Evolutionary conservation across 2,888 invertebrate species (phyloP), one percentile per base, ranked within the genome.

Genomic region (Trissolcus japonicus): DNA sequence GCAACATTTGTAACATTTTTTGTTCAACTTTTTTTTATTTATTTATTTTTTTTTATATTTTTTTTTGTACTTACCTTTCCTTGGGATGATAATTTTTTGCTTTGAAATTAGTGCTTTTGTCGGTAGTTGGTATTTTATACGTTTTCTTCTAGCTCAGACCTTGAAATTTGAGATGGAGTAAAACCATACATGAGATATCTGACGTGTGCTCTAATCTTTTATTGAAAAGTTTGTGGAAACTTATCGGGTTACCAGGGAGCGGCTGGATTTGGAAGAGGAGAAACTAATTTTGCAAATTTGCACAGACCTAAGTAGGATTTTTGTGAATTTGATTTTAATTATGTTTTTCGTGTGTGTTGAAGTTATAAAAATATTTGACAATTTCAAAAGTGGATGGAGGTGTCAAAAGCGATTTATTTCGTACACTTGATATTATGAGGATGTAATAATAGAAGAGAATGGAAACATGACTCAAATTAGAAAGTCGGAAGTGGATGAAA

Each of bases 381-480:
- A 6, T 46, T n/a, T 16, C 11, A 46, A 0, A n/a, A 25, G 25
- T 6, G 25, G 6, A 25, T 0, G 14, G 2, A 16, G 46, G 16
- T 46, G 14, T 46, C n/a, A 16, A 46, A 46, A 35, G 11, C n/a
- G 14, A 14, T 4, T 46, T 46, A 46, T n/a, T 46, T 6, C 16
- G 14, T 14, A 46, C 43, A 46, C 16, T 16, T 46, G 46, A 46
- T 46, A 46, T 19, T 11, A 50, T 17, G 14, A 51, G 51, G 51
- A 51, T 51, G 19, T 17, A 51, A 19, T 51, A 51, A 51, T 51
- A 51, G 51, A 51, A 51, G 21, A 51, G 51, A 51, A 51, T 51
- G 51, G 51, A 51, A 51, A 51, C 19, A 51, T 51, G 51, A 51
- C 51, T 51, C 51, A 51, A 51, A 51, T 51, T 51, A 51, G 51